These are phyloP conservation scores for Chironomus striatipennis DNA, from an alignment of 1,140 invertebrate genomes.

Conservation along the genomic window DNA sequence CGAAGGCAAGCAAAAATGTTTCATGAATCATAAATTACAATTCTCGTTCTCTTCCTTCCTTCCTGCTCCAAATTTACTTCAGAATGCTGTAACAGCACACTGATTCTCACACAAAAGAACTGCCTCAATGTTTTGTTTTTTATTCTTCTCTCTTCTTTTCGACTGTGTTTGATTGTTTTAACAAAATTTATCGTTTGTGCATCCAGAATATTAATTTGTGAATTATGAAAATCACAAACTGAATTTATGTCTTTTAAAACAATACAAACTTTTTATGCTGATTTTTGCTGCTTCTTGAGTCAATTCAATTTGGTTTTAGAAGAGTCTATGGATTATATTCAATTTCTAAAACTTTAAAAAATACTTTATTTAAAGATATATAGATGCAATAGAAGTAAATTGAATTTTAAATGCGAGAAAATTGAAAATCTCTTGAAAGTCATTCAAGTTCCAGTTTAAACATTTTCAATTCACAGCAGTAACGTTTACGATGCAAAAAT, in stretches of 20 bases:
- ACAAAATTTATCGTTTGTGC: constrained; percentile 29
- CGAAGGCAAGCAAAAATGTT: not conserved
- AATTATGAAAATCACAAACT: not conserved
- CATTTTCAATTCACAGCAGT: no score
- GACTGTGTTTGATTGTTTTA: constrained; percentile 27
- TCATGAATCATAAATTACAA: constrained; percentile 14
- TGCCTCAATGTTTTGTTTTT: not conserved
- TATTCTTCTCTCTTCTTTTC: not conserved
- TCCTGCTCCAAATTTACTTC: not conserved
- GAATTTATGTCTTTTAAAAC: not conserved
- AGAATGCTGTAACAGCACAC: not conserved
- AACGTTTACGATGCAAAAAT: no score
- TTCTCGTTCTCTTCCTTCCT: not conserved
- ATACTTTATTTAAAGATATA: no score
- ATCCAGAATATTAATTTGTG: constrained; percentile 28
- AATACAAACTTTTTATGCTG: no score
- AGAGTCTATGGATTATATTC: no score
- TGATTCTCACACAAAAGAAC: not conserved
- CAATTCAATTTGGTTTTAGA: no score
- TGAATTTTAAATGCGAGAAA: no score
- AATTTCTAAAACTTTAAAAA: no score
- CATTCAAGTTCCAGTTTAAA: no score
- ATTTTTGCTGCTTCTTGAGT: no score
- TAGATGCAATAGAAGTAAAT: no score
- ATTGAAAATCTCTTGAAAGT: no score